Conservation (phyloP, 92 coral and sea anemone genomes). For the Pocillopora grandis region DNA sequence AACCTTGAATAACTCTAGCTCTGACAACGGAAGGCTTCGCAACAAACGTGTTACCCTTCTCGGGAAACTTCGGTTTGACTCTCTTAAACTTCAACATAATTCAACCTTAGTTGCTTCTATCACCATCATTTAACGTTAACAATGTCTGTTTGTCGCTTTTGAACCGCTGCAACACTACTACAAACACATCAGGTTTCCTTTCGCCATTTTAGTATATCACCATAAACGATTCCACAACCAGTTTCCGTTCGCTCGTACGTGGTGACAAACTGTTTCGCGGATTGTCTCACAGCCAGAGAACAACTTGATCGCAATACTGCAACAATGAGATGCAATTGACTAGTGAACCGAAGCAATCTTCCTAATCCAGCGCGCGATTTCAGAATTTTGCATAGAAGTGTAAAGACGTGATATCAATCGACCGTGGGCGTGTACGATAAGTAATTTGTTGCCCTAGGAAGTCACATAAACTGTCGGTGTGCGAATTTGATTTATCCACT, state of each 20-base stretch:
- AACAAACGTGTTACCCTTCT: constrained; percentile 8
- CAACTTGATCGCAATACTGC: neutral
- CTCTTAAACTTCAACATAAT: constrained; percentile 73
- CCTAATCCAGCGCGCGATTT: constrained; percentile 22
- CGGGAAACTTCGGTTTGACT: constrained; percentile 55
- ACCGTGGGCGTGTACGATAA: constrained; percentile 2
- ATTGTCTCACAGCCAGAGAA: neutral
- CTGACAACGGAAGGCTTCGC: neutral
- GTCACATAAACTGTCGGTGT: neutral
- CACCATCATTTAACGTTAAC: neutral
- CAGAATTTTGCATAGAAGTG: constrained; percentile 33
- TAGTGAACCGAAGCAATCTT: constrained; percentile 19
- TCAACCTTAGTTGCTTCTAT: neutral
- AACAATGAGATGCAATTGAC: neutral
- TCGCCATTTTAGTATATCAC: constrained; percentile 9
- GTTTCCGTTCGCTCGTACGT: neutral
- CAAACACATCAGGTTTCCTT: constrained; percentile 14
- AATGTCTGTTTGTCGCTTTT: constrained; percentile 23
- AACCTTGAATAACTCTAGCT: constrained; percentile 41
- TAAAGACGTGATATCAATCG: constrained; percentile 18
- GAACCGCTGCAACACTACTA: neutral
- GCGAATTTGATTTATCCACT: constrained; percentile 11
- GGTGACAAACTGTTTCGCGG: neutral
- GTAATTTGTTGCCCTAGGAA: constrained; percentile 22
- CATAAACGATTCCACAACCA: neutral